Evolutionary conservation across 2,797 vertebrate species (phyloP).

Genomic region (Chrysocyon brachyurus): DNA sequence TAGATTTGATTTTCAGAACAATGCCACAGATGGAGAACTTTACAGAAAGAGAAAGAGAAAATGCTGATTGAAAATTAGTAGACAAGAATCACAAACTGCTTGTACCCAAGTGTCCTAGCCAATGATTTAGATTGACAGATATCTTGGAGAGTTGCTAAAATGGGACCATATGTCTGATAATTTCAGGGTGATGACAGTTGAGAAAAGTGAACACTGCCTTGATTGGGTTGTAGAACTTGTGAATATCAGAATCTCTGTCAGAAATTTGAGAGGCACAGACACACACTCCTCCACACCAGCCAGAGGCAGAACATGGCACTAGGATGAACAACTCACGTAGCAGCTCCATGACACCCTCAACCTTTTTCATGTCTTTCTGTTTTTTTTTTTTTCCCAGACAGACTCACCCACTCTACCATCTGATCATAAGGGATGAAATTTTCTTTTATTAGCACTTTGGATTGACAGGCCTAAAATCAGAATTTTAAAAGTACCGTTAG

Average conservation of each 20-base stretch:
- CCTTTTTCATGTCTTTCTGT: slow-evolving; percentile 31
- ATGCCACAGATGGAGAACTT: neutral
- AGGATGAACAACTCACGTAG: neutral
- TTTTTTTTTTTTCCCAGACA: neutral
- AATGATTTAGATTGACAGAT: slow-evolving; percentile 69
- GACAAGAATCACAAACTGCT: slow-evolving; percentile 16
- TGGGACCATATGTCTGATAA: slow-evolving; percentile 67
- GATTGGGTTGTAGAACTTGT: slow-evolving; percentile 40
- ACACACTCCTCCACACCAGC: slow-evolving; percentile 23
- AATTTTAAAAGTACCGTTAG: neutral
- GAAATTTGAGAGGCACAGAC: slow-evolving; percentile 25
- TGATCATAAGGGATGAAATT: neutral
- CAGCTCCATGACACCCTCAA: neutral
- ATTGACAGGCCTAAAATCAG: neutral
- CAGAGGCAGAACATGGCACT: slow-evolving; percentile 56
- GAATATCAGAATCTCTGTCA: slow-evolving; percentile 65
- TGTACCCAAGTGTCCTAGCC: neutral
- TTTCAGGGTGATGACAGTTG: slow-evolving; percentile 67
- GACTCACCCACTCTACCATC: neutral
- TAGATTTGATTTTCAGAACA: slow-evolving; percentile 44
- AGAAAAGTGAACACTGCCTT: slow-evolving; percentile 41
- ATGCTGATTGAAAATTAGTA: slow-evolving; percentile 20
- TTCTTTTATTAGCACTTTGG: neutral
- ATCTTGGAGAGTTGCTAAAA: slow-evolving; percentile 65
- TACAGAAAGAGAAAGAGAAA: neutral